Evolutionary conservation across 2,113 vertebrate genomes (phyloP).

Genomic region (Oenanthe melanoleuca): DNA sequence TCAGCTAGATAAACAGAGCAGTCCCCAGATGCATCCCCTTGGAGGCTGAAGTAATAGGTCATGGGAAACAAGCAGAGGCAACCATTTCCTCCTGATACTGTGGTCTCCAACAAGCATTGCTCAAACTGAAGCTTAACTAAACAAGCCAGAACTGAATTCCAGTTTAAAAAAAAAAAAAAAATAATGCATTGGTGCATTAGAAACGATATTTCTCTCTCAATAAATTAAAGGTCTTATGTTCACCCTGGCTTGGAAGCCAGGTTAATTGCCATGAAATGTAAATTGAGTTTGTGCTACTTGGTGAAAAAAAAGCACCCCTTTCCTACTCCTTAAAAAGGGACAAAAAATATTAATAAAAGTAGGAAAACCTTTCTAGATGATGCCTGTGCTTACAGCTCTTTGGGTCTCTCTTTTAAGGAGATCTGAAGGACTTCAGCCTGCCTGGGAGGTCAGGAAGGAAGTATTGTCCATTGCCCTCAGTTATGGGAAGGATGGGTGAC

Average conservation of each 20-base stretch:
- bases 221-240: background rate
- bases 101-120: background rate
- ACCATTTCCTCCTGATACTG: conserved; percentile 51
- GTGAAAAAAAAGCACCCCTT: background rate
- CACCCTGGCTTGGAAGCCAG: background rate
- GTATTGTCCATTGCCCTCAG: background rate
- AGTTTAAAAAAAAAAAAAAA: background rate
- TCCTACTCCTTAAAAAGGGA: background rate
- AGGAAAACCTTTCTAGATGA: background rate
- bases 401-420: background rate
- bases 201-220: background rate
- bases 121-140: conserved; percentile 27
- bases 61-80: conserved; percentile 54
- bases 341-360: background rate
- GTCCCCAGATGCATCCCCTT: conserved; percentile 44
- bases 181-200: background rate
- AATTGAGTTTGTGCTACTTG: background rate
- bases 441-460: background rate
- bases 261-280: background rate
- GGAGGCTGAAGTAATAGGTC: conserved; percentile 55
- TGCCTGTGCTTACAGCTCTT: background rate
- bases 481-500: background rate
- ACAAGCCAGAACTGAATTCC: background rate
- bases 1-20: conserved; percentile 59
- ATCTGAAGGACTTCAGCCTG: background rate